Percentiles rank a stretch among this genome's conserved stretches.
Conservation (phyloP, 1,140 invertebrate species). For the Conopomorpha cramerella region DNA sequence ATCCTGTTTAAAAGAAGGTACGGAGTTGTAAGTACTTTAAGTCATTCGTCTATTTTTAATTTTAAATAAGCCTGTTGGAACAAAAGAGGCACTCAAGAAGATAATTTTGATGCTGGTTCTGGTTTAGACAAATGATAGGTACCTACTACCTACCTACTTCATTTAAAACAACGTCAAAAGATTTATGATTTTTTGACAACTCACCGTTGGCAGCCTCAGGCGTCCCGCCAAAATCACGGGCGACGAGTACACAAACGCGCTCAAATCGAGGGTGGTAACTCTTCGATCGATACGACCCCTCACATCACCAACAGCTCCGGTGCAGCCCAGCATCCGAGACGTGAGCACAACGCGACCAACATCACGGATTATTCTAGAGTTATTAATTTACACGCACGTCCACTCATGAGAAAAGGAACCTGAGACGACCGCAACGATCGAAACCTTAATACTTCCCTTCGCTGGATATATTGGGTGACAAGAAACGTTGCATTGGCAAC, state of each 20-base stretch:
- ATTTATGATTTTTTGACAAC: too few relatives aligned
- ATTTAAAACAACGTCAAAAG: too few relatives aligned
- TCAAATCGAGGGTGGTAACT: constrained; percentile 15
- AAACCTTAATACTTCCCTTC: constrained; percentile 60
- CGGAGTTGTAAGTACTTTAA: too few relatives aligned
- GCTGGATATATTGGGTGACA: constrained; percentile 57
- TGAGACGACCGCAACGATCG: constrained; percentile 56
- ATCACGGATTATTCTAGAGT: constrained; percentile 51
- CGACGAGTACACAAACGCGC: too few relatives aligned
- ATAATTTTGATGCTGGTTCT: too few relatives aligned
- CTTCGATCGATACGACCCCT: constrained; percentile 42
- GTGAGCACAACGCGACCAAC: constrained; percentile 32
- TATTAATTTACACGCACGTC: constrained; percentile 56
- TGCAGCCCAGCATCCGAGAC: constrained; percentile 20
- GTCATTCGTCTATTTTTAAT: too few relatives aligned
- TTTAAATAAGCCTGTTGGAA: too few relatives aligned
- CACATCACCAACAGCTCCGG: constrained; percentile 25
- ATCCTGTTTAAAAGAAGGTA: too few relatives aligned
- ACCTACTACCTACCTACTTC: too few relatives aligned
- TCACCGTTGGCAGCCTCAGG: too few relatives aligned
- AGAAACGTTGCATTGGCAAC: constrained; percentile 14
- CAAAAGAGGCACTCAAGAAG: too few relatives aligned
- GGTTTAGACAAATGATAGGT: too few relatives aligned
- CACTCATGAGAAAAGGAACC: constrained; percentile 59
- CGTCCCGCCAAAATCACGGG: constrained; percentile 38